A percentile compares a stretch with the other conserved stretches of the same genome.
phyloP scores from a whole-genome alignment of 2,888 invertebrate species.

The Syrphus vitripennis region DNA sequence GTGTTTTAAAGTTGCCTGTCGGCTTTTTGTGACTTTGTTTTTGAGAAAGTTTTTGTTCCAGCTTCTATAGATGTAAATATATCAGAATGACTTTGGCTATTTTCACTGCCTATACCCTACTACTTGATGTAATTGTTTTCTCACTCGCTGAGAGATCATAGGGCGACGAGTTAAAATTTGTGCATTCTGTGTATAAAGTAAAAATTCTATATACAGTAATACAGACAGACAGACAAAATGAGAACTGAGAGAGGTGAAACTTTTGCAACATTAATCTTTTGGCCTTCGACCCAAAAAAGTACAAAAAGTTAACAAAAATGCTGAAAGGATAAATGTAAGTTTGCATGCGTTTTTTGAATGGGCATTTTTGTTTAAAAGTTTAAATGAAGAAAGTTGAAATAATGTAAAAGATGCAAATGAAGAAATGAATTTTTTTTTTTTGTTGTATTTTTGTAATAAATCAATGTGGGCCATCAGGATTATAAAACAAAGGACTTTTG shows the following conservation, averaged over 20 bases:
- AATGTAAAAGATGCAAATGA: slow-evolving; percentile 49
- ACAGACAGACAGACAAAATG: not conserved
- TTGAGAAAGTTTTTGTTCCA: slow-evolving; percentile 16
- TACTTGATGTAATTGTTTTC: slow-evolving; percentile 28
- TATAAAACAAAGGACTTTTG: slow-evolving; percentile 47
- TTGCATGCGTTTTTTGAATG: not conserved
- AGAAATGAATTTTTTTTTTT: slow-evolving; percentile 51
- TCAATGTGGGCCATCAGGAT: slow-evolving; percentile 43
- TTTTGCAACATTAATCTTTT: slow-evolving; percentile 67
- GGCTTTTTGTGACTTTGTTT: slow-evolving; percentile 35
- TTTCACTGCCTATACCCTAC: too few relatives aligned
- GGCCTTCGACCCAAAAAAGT: slow-evolving; percentile 6
- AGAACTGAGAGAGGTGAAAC: slow-evolving; percentile 33
- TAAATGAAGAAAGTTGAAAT: slow-evolving; percentile 59
- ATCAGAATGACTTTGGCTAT: not conserved
- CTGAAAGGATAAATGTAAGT: slow-evolving; percentile 55
- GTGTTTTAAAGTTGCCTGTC: slow-evolving; percentile 21
- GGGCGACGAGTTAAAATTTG: slow-evolving; percentile 28
- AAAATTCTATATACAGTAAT: not conserved
- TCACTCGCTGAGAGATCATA: not conserved
- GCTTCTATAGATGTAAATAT: slow-evolving; percentile 29
- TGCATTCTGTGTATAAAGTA: slow-evolving; percentile 45
- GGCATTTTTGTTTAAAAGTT: slow-evolving; percentile 32
- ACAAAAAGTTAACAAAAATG: not conserved
- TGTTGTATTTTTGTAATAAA: slow-evolving; percentile 63